Base-by-base conservation (phyloP, 2,888 invertebrate species). In the Omphaloscelis lunosa region DNA sequence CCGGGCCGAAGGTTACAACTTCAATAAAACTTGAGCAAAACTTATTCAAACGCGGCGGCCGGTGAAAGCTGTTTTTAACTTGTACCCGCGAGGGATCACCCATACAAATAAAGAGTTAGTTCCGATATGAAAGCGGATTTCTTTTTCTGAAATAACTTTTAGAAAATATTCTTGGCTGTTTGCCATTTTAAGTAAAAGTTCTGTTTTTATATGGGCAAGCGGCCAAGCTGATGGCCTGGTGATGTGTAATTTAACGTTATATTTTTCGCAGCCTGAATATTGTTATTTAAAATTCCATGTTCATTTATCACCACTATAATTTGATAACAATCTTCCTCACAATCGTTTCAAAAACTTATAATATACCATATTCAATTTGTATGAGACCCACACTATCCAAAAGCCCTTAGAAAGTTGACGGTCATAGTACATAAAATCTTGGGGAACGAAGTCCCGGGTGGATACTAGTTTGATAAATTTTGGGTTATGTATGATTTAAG, bases 21-120 rank as follows among this genome's bases (percentile, higher is more conserved):
- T 96, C 93, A 93, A 93, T 93, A 93, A 92, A 93, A 93, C 93
- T 93, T 92, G 83, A 86, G 87, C 80, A 89, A 90, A 93, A 93
- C 92, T 93, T 93, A 93, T 93, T 93, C 93, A 93, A 92, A 93
- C 92, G 92, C 93, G 92, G 91, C 92, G 93, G 92, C 91, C 92
- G 93, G 91, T 92, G 93, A 93, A 93, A 93, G 92, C 93, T 92
- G 96, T 96, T 96, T 96, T 96, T 96, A 96, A 96, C 95, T 96
- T 96, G 91, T 91, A 87, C 92, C 93, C 95, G 87, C 93, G 85
- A 91, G 94, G 95, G 95, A 95, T 93, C 92, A 92, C 91, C 93
- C 93, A 90, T 93, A 93, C 95, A 95, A 95, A 96, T 96, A 95
- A 95, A 95, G 95, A 94, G 95, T 95, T 94, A 93, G 94, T 92